Base-by-base conservation (phyloP, 2,113 vertebrate genomes). In the Columba livia region DNA sequence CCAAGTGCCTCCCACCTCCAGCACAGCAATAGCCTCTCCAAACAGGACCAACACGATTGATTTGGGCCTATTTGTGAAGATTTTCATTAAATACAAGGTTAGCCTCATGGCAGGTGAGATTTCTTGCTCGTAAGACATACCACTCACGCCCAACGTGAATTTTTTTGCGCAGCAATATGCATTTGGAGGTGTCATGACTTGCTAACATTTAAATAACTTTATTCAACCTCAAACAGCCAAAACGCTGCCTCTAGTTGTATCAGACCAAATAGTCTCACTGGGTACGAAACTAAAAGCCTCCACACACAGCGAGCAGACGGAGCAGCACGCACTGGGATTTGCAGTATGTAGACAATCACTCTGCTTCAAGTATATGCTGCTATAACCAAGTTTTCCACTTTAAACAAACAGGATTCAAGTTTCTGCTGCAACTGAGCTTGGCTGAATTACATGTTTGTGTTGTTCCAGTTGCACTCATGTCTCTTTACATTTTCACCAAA, bases 161-260 rank as follows among this genome's bases (percentile, higher is more conserved):
- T 78, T 82, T 50, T 91, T 88, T 44, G 62, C 58, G 54, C 69
- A 60, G 80, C 38, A 92, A 31, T 38, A 65, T 5, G 3, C 4
- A 58, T 70, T 42, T 42, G 50, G 65, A 85, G 64, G 78, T 80
- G 79, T 86, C 86, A 91, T 19, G 57, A 91, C 93, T 94, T 2
- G 72, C 23, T 81, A 88, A 44, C 65, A 29, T 72, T 93, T 86
- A 84, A 96, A 89, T 87, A 93, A 65, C 34, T 84, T 81, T 73
- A 95, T 91, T 89, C 88, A 90, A 93, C 89, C 14, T 57, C 65
- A 51, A 61, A 85, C 6, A 72, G 72, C 47, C 88, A 73, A 89
- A 94, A 87, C 6, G 47, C 57, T 89, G 65, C 77, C 60, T 94
- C n/a, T 7, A 78, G 51, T 84, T 71, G 29, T 83, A 50, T 56